Evolutionary conservation across 2,888 invertebrate genomes (phyloP).

Genomic region (Agriopis leucophaearia): DNA sequence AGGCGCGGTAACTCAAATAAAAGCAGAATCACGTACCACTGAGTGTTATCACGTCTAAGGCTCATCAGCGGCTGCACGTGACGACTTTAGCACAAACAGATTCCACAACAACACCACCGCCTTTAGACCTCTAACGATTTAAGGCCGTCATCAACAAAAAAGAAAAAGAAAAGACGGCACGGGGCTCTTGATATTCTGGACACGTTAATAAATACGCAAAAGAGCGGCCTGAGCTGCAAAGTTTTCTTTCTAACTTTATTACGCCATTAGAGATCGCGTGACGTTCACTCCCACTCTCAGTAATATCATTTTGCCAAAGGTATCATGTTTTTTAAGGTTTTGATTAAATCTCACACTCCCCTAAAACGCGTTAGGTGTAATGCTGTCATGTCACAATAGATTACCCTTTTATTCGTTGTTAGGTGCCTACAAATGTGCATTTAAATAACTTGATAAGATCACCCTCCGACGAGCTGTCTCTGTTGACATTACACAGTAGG

Average conservation of each 20-base stretch:
- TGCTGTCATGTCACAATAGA: constrained; percentile 43
- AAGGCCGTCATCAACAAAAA: constrained; percentile 51
- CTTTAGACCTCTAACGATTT: constrained; percentile 57
- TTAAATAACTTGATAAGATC: constrained; percentile 48
- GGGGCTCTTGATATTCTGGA: constrained; percentile 67
- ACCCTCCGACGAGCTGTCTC: constrained; percentile 39
- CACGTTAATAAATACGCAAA: constrained; percentile 82
- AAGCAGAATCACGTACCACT: constrained; percentile 81
- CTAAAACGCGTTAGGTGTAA: constrained; percentile 40
- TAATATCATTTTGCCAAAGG: constrained; percentile 74
- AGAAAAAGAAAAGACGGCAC: constrained; percentile 54
- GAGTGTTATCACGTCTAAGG: constrained; percentile 85
- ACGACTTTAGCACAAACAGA: constrained; percentile 85
- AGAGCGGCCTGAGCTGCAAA: constrained; percentile 72
- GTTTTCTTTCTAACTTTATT: constrained; percentile 85
- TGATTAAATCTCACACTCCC: constrained; percentile 41
- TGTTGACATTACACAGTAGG: constrained; percentile 44
- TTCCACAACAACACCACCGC: constrained; percentile 76
- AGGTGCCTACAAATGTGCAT: constrained; percentile 41
- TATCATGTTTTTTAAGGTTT: constrained; percentile 63
- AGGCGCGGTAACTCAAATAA: constrained; percentile 74
- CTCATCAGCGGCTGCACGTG: constrained; percentile 85
- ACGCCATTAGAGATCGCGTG: constrained; percentile 83
- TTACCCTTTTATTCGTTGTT: constrained; percentile 40
- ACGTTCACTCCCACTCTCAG: constrained; percentile 75